A percentile compares a stretch with the other conserved stretches of the same genome.
Evolutionary conservation across 2,888 invertebrate species (phyloP).

Genomic region (Xylota segnis): DNA sequence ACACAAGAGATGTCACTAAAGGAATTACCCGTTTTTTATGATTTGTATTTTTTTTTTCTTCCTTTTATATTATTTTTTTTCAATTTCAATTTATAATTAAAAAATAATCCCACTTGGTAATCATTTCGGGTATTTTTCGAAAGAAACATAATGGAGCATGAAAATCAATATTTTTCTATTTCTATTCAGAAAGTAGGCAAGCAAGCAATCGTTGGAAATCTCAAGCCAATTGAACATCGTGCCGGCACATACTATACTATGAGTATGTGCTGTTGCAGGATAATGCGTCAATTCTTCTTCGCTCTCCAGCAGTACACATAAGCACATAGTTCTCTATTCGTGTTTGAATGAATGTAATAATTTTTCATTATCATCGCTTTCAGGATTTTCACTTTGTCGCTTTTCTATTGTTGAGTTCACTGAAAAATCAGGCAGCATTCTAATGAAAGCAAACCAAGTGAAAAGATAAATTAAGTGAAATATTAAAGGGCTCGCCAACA

Average conservation of each 20-base stretch:
- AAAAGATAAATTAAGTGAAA: conserved; percentile 72
- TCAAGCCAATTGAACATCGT: conserved; percentile 58
- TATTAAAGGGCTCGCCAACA: conserved; percentile 63
- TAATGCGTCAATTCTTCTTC: conserved; percentile 52
- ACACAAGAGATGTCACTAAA: conserved; percentile 64
- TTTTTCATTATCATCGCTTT: conserved; percentile 66
- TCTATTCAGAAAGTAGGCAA: conserved; percentile 53
- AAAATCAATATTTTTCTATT: conserved; percentile 66
- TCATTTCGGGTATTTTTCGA: conserved; percentile 53
- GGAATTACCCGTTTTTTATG: conserved; percentile 54
- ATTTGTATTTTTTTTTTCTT: conserved; percentile 4
- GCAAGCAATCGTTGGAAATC: conserved; percentile 42
- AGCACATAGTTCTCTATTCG: conserved; percentile 23
- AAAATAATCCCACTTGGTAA: conserved; percentile 67
- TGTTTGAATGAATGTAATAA: conserved; percentile 70
- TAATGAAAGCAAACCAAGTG: conserved; percentile 67
- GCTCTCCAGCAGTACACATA: neutral
- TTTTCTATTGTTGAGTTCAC: conserved; percentile 48
- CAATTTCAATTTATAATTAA: conserved; percentile 70
- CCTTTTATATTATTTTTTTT: conserved; percentile 24
- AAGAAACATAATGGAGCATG: conserved; percentile 55
- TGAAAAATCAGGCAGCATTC: conserved; percentile 57
- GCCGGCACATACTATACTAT: conserved; percentile 46
- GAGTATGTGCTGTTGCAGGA: conserved; percentile 31
- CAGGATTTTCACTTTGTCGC: conserved; percentile 66